Evolutionary conservation across 2,888 invertebrate species (phyloP).

Genomic region (Scaptodrosophila latifasciaeformis): DNA sequence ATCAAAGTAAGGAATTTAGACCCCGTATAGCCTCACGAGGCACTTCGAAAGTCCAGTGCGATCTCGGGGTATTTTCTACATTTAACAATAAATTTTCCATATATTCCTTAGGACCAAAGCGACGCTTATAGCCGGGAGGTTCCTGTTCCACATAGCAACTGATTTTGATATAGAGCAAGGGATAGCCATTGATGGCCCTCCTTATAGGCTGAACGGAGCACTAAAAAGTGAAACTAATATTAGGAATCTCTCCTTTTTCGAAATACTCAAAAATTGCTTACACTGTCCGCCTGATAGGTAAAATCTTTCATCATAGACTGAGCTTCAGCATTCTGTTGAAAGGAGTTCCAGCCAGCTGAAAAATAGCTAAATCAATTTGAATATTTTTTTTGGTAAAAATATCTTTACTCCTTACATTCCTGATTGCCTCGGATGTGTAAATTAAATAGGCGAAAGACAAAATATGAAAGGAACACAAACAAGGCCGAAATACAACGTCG

Average conservation of each 20-base stretch:
- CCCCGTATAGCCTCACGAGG: slow-evolving; percentile 14
- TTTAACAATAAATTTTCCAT: slow-evolving; percentile 3
- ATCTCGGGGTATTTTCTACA: too few species aligned
- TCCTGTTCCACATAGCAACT: slow-evolving; percentile 14
- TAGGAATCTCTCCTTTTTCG: neutral
- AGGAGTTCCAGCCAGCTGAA: too few species aligned
- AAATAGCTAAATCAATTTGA: too few species aligned
- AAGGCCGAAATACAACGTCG: slow-evolving; percentile 12
- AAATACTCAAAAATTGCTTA: too few species aligned
- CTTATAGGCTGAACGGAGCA: slow-evolving; percentile 6
- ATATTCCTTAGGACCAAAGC: slow-evolving; percentile 5
- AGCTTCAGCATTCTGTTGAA: slow-evolving; percentile 1
- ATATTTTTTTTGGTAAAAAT: too few species aligned
- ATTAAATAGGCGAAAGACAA: neutral
- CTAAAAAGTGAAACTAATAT: neutral
- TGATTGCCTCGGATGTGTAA: too few species aligned
- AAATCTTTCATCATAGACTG: slow-evolving; percentile 3
- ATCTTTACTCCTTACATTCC: too few species aligned
- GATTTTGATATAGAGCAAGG: neutral
- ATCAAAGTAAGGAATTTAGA: slow-evolving; percentile 18
- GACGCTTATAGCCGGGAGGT: slow-evolving; percentile 1
- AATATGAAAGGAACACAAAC: neutral
- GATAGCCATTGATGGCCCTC: neutral
- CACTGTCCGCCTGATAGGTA: slow-evolving; percentile 16
- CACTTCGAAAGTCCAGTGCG: slow-evolving; percentile 17